Base-by-base conservation (phyloP, 2,113 vertebrate genomes). In the Melanerpes formicivorus region DNA sequence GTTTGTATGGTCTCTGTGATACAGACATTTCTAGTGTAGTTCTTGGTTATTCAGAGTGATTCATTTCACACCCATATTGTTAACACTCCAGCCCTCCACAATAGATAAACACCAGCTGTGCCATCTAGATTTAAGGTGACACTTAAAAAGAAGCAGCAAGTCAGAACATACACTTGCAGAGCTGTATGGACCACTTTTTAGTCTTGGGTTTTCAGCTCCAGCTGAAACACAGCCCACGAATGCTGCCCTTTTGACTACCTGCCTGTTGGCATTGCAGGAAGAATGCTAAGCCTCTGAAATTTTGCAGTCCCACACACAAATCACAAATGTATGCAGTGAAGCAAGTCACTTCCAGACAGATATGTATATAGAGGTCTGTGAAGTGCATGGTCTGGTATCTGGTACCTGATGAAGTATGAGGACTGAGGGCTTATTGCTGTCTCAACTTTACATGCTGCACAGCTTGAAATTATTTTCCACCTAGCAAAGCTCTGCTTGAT, bases 301-400 rank as follows among this genome's bases (percentile, higher is more conserved):
- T 67, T 56, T 8, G 37, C 34, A 64, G 44, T 26, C 25, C 17
- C 62, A 15, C 7, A 10, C 9, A 18, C 11, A 22, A 18, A 5
- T 2, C 42, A 25, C 13, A 75, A 63, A 74, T 1, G 6, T 2
- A 3, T 12, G 7, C 52, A 75, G 70, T 23, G 27, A 70, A 91
- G 65, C 32, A 62, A 16, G 62, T 54, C 27, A 9, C 44, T 56
- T 4, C 13, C 15, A 9, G 52, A 2, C 69, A 80, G 29, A 30
- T 5, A 2, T 0, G 4, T 3, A 23, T 19, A 2, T 0, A 2
- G 32, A 30, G 42, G 46, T 80, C 48, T 56, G 40, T 21, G 60
- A 66, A 55, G 52, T 18, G 42, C 65, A 30, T 3, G 2, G 22
- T 40, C 55, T 73, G 34, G 7, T 23, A 54, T 5, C 67, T 80